Evolutionary conservation across 2,888 invertebrate genomes (phyloP), one percentile per base, ranked within the genome.

Genomic region (Baronia brevicornis): DNA sequence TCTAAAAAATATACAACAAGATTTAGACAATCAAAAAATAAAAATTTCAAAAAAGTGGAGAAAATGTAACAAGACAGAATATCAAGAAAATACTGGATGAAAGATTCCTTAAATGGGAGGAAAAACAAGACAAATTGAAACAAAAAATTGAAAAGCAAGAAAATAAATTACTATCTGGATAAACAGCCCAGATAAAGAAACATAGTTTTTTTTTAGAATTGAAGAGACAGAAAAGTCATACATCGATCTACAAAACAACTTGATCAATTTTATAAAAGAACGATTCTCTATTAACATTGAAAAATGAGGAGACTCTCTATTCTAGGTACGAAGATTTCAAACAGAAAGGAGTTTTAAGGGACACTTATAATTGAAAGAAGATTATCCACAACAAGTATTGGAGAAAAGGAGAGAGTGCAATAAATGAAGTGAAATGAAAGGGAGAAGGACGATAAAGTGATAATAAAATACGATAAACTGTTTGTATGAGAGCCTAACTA

Each of bases 391-490:
- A 19, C 17, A 45, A 7, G 60, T 39, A 5, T 11, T 48, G 13
- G 33, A 44, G 10, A 44, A 41, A 28, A 40, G 44, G 21, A 46
- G 27, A 38, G 31, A 41, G 19, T 14, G n/a, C 46, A 17, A 36
- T 42, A 23, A 33, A 38, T 21, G 42, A 46, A 39, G 13, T 37
- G 18, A 35, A 31, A 35, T 18, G 43, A 44, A 25, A 44, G 21
- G 32, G 39, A 43, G 15, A 44, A 39, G 22, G 46, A 45, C 14
- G 44, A 45, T 13, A 21, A 4, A 7, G 48, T 27, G 3, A 39
- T 18, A 41, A 38, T 44, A 14, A 46, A 41, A 38, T 48, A 48
- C 11, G 44, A 41, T 5, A 44, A 44, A 33, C 33, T 44, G 4
- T 24, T 46, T 1, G 37, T 46, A 39, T 4, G 21, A 8, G 24